Evolutionary conservation across 2,113 vertebrate species (phyloP).

Genomic region (Phyllopteryx taeniolatus): DNA sequence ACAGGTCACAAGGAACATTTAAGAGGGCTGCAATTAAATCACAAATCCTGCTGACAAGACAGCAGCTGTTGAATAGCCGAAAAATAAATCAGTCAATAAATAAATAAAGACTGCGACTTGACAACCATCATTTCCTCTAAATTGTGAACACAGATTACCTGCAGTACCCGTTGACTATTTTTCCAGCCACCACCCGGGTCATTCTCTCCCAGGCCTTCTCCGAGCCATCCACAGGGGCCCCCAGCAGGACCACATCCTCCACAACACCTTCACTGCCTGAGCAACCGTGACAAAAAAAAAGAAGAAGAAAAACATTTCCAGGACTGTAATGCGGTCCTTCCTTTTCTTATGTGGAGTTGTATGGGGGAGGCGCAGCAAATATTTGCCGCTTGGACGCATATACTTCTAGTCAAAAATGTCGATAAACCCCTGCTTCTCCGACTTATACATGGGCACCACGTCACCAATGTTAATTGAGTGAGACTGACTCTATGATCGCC

Average conservation of each 20-base stretch:
- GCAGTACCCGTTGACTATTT: conserved; percentile 92
- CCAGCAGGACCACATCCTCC: conserved; percentile 88
- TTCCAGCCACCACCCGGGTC: conserved; percentile 84
- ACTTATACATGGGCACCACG: no score
- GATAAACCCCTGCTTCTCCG: no score
- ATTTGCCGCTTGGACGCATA: no score
- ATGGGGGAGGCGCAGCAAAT: no score
- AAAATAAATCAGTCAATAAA: no score
- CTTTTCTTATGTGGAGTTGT: not conserved
- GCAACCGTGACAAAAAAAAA: conserved; percentile 16
- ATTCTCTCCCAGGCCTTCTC: conserved; percentile 85
- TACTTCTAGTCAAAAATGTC: no score
- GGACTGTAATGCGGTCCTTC: not conserved
- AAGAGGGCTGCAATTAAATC: not conserved
- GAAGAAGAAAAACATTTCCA: not conserved
- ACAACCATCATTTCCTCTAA: not conserved
- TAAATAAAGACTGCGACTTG: not conserved
- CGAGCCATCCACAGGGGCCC: conserved; percentile 91
- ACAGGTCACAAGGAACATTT: conserved; percentile 10
- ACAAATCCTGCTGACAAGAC: not conserved
- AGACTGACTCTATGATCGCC: no score
- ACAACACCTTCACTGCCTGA: conserved; percentile 86
- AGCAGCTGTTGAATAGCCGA: not conserved
- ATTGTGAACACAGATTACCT: conserved; percentile 69
- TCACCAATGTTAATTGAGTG: no score